Evolutionary conservation across 2,888 invertebrate species (phyloP), one percentile per base, ranked within the genome.

Genomic region (Aphodius granarius): DNA sequence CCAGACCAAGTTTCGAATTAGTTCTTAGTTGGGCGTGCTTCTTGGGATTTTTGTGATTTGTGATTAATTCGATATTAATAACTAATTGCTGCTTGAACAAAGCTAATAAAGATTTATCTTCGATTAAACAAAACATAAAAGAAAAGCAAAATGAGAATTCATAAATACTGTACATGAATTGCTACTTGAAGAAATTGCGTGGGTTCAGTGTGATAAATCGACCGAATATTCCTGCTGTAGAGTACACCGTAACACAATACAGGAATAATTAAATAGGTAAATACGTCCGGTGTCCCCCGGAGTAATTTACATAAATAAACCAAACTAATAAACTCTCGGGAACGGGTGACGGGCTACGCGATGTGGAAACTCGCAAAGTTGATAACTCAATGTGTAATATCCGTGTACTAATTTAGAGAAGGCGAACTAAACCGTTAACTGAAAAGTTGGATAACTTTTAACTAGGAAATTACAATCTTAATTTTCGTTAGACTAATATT

Each of bases 401-500:
- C 20, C 68, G 5, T 19, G 68, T 20, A 3, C n/a, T 68, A 68
- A 68, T 68, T 68, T 20, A 68, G 68, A 68, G 22, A 6, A n/a
- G 20, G 20, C n/a, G 19, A n/a, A 68, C 20, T 68, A 20, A 68
- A 68, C 21, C 20, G 68, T 68, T 68, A 68, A 68, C 68, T 68
- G 68, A 68, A 68, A 68, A 68, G 68, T 68, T 68, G 20, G n/a
- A 65, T 19, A 68, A 68, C 19, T 68, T 68, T 18, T 68, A 68
- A 68, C 68, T 68, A 21, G 68, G 19, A 68, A 68, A 68, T 68
- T 68, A 22, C 68, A 68, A 68, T 68, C 68, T 68, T 68, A 68
- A 68, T 68, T 68, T 18, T 43, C 43, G 3, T 43, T 43, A 13
- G 43, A 43, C 9, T 43, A 43, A 13, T 43, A 43, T 0, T 43